Base-by-base conservation (phyloP, 1,140 invertebrate species). In the Nylanderia fulva region DNA sequence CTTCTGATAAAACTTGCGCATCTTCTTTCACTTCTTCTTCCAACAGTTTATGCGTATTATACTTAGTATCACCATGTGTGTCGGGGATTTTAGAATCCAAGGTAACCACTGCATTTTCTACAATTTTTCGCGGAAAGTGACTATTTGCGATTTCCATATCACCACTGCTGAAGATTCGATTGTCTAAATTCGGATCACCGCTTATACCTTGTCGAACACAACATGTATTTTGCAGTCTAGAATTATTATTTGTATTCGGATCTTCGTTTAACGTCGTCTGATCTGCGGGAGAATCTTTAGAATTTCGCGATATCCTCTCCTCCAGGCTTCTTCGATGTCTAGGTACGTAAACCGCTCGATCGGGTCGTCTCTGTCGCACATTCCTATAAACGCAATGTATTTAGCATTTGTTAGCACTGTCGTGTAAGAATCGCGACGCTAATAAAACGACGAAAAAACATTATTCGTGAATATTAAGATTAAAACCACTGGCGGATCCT, bases 271-370 rank as follows among this genome's bases (percentile, higher is more conserved):
- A 54, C 13, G 33, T 71, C 2, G 36, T 8, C 0, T 76, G 80
- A 39, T 11, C 72, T 8, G 60, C n/a, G 8, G 36, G 45, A 60
- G 11, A 11, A 61, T 29, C 11, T 60, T 86, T 64, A 1, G 24
- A 4, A 29, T 21, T 79, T 15, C 72, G 85, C 36, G 71, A 45
- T 63, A 72, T 90, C 33, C 71, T 82, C 21, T 60, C 90, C 75
- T 94, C 95, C 54, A 94, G 91, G 86, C 95, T 95, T 71, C 97
- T 95, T 80, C 96, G 94, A 84, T 96, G 96, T 90, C 96, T 95
- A 83, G 97, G 97, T 27, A 98, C 96, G 94, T 98, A 98, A 48
- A 98, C 96, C 7, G 97, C 97, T 6, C 96, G 96, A 93, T 98
- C 97, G 74, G 97, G 97, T 89, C 97, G 95, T 76, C 96, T 95